A percentile compares a stretch with the other conserved stretches of the same genome.
Evolutionary conservation across 2,797 vertebrate species (phyloP).

Genomic region (Cirrhinus molitorella): DNA sequence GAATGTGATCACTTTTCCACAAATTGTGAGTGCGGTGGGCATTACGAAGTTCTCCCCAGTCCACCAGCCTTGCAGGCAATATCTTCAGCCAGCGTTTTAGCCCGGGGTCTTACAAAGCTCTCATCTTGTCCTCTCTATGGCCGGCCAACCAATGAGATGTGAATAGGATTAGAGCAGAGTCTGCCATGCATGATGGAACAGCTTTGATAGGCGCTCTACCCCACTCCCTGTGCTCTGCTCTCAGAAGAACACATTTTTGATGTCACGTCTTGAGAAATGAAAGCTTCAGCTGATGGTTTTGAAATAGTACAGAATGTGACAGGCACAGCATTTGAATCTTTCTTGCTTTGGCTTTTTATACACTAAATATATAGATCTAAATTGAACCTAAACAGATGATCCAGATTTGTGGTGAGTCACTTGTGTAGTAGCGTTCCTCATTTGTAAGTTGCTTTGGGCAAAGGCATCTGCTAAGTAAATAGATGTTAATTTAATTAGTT

Average conservation of each 20-base stretch:
- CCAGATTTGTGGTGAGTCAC: conserved; percentile 3
- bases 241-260: conserved; percentile 51
- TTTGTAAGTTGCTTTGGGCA: not conserved
- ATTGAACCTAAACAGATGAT: not conserved
- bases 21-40: conserved; percentile 5
- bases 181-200: conserved; percentile 52
- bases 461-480: conserved; percentile 17
- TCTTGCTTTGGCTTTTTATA: conserved; percentile 15
- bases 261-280: conserved; percentile 46
- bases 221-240: conserved; percentile 15
- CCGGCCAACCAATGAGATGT: conserved; percentile 45
- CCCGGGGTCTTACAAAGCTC: conserved; percentile 43
- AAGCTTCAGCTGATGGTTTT: conserved; percentile 8
- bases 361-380: not conserved
- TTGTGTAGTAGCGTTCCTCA: not conserved
- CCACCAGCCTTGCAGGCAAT: conserved; percentile 32
- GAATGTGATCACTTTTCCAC: conserved; percentile 17
- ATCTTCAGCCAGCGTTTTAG: conserved; percentile 43
- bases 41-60: conserved; percentile 36
- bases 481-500: conserved; percentile 1
- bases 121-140: conserved; percentile 48
- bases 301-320: conserved; percentile 17
- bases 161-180: conserved; percentile 57
- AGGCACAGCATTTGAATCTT: not conserved
- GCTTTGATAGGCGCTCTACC: conserved; percentile 56